phyloP scores from a whole-genome alignment of 2,113 vertebrate species.

The Naja naja region DNA sequence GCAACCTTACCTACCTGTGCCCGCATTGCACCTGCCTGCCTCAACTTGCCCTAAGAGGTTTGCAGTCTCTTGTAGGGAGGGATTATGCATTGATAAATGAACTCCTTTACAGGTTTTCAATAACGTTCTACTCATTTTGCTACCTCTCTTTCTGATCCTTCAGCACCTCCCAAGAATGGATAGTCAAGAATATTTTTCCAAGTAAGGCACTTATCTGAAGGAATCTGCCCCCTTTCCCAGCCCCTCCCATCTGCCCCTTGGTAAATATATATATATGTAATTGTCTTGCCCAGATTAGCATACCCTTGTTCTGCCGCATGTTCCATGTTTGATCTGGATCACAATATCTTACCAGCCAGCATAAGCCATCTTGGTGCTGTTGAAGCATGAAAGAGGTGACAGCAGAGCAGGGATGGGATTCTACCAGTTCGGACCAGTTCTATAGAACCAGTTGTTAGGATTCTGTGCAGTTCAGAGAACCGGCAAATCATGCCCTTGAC shows the following conservation, averaged over 20 bases:
- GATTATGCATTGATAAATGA: not conserved
- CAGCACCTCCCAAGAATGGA: not conserved
- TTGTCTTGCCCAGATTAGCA: not conserved
- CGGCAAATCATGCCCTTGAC: too few species aligned
- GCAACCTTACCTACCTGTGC: not conserved
- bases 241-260: too few species aligned
- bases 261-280: not conserved
- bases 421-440: too few species aligned
- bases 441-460: too few species aligned
- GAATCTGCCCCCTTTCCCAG: too few species aligned
- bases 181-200: not conserved
- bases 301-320: not conserved
- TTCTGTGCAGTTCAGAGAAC: too few species aligned
- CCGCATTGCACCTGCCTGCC: not conserved
- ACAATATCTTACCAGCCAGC: not conserved
- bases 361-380: not conserved
- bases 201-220: not conserved
- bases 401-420: too few species aligned
- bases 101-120: not conserved
- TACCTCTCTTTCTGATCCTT: not conserved
- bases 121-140: not conserved
- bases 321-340: not conserved
- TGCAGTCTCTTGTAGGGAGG: not conserved
- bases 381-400: not conserved
- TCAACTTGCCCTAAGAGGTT: constrained; percentile 4